These are phyloP conservation scores for Papilio xuthus DNA, from an alignment of 1,140 invertebrate genomes.

Conservation along the genomic window DNA sequence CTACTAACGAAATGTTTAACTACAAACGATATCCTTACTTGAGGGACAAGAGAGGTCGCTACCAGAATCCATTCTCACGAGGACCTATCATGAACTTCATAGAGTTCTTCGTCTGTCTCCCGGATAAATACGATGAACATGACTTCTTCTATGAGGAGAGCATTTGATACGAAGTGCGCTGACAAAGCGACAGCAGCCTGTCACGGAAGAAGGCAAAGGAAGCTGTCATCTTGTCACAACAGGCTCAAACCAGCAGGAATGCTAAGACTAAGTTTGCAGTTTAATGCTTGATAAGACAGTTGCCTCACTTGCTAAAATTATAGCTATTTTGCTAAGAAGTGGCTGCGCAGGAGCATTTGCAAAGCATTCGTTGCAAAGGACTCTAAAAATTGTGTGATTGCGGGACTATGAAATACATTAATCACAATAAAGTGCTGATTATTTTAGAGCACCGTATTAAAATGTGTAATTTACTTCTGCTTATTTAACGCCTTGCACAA, in stretches of 20 bases:
- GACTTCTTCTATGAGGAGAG: conserved; percentile 87
- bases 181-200: conserved; percentile 40
- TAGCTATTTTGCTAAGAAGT: not conserved
- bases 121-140: conserved; percentile 87
- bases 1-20: conserved; percentile 97
- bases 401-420: not conserved
- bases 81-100: conserved; percentile 93
- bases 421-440: not conserved
- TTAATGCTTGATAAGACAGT: not conserved
- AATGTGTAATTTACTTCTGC: not conserved
- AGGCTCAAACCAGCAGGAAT: not conserved
- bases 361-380: not conserved
- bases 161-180: conserved; percentile 76
- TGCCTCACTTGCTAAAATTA: not conserved
- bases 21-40: conserved; percentile 95
- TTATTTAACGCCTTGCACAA: not conserved
- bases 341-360: not conserved
- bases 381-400: not conserved
- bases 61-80: conserved; percentile 94
- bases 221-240: conserved; percentile 17
- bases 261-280: conserved; percentile 36
- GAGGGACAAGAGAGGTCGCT: conserved; percentile 91
- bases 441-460: not conserved
- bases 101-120: conserved; percentile 93
- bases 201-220: conserved; percentile 4